Evolutionary conservation across 2,888 invertebrate species (phyloP), one percentile per base, ranked within the genome.

Genomic region (Polyploca ridens): DNA sequence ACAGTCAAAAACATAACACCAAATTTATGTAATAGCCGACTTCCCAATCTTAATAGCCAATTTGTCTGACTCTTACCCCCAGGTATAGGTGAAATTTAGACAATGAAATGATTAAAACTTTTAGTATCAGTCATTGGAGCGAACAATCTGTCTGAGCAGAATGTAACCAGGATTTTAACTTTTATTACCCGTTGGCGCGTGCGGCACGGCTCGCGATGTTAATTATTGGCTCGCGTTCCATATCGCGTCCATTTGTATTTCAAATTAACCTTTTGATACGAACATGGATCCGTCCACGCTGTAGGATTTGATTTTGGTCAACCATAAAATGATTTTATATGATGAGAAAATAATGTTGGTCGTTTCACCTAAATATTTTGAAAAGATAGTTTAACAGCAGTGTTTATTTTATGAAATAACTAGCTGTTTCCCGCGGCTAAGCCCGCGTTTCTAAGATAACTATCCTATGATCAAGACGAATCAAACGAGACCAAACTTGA

Each of bases 261-360:
- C 19, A 54, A 19, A 54, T 54, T 54, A 54, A 54, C 54, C 19
- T 54, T 54, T 54, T 54, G 16, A 54, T 54, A 19, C 54, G 54
- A 54, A 10, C 8, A 19, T 19, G 54, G n/a, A 3, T 54, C 19
- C 19, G 54, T 16, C 54, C 19, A 54, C 19, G 19, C 10, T 19
- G 54, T 8, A 10, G 10, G 54, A 54, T 54, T 54, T 54, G 54
- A 54, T 54, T 54, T 54, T 19, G 19, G 54, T 19, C 27, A 27
- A 2, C 27, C 27, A 27, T 2, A 1, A 1, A 27, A 1, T 27
- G 1, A 27, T 27, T 27, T 27, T 27, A 27, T 27, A 27, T 27
- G 1, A 27, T n/a, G n/a, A n/a, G 27, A 27, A 27, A 27, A 27
- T 27, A 27, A 27, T 27, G 1, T 27, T 27, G 27, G 27, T 2